Conservation (phyloP, 2,888 invertebrate species). For the Acronicta leporina region DNA sequence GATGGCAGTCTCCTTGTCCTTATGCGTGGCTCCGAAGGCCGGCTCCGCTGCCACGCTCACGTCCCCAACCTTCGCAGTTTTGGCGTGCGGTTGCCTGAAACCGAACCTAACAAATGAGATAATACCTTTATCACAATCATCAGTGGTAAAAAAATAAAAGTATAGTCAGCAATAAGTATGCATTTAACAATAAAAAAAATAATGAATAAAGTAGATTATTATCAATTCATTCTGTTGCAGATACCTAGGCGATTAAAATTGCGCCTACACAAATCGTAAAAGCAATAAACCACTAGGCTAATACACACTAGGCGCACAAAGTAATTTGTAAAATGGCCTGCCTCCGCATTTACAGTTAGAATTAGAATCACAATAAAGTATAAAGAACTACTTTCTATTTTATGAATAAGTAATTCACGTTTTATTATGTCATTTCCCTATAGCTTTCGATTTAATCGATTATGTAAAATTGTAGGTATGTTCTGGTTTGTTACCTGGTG, state of each 20-base stretch:
- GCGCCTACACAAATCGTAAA: conserved; percentile 43
- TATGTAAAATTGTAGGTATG: conserved; percentile 44
- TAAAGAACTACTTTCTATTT: conserved; percentile 43
- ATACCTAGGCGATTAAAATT: no score
- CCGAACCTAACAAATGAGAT: conserved; percentile 89
- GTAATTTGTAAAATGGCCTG: conserved; percentile 8
- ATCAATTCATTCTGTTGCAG: no score
- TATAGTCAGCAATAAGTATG: conserved; percentile 41
- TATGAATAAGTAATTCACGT: conserved; percentile 36
- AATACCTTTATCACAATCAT: conserved; percentile 48
- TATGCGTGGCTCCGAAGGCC: conserved; percentile 75
- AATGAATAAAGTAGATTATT: no score
- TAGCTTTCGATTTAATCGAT: conserved; percentile 30
- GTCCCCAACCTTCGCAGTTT: conserved; percentile 92
- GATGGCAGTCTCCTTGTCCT: conserved; percentile 86
- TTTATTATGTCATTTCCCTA: conserved; percentile 40
- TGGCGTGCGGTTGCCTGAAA: conserved; percentile 91
- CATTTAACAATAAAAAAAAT: neutral
- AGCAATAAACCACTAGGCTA: conserved; percentile 34
- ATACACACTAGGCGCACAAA: conserved; percentile 24
- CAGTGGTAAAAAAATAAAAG: conserved; percentile 12
- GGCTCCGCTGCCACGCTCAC: conserved; percentile 85
- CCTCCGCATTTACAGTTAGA: conserved; percentile 4
- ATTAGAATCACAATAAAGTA: conserved; percentile 30
- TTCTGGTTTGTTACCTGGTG: conserved; percentile 86